Base-by-base conservation (phyloP, 2,113 vertebrate genomes). In the Monopterus albus region DNA sequence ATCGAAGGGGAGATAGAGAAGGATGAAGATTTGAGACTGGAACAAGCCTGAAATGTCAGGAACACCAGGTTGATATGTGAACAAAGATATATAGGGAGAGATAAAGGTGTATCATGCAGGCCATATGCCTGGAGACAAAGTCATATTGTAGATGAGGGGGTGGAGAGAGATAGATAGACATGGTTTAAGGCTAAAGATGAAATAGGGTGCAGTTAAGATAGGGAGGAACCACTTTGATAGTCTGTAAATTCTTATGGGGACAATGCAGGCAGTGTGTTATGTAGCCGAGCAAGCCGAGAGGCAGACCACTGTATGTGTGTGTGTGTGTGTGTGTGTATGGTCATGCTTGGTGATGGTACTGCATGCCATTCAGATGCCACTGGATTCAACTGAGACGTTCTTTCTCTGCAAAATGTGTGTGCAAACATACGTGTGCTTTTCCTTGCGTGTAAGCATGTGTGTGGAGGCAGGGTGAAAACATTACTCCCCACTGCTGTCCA, bases 401-500 rank as follows among this genome's bases (percentile, higher is more conserved):
- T 73, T 6, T 63, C 40, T 73, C 55, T 76, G 64, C 26, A 71
- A 73, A 59, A 33, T 57, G 47, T 67, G 36, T 67, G 46, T 10
- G 38, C 60, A 14, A 28, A 60, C 38, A 60, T 80, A 43, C 56
- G 53, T 69, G 62, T 59, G n/a, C 18, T n/a, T 57, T 10, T 67
- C n/a, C 51, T 31, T 62, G 73, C 66, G 66, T 56, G 62, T 63
- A 12, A 17, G 47, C 8, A 15, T 11, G 50, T 39, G 58, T 62
- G 46, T 79, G 83, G 81, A 64, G 66, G 66, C 56, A 4, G 78
- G 65, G 66, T 78, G 75, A 75, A 74, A 65, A 47, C 71, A 57
- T 62, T 29, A 28, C 75, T 72, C 81, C 86, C 87, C 59, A 67
- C 88, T 83, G 87, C 45, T 82, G 79, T 72, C 84, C 84, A 77